Conservation (phyloP, 2,888 invertebrate species). For the Lasioglossum figueresi region DNA sequence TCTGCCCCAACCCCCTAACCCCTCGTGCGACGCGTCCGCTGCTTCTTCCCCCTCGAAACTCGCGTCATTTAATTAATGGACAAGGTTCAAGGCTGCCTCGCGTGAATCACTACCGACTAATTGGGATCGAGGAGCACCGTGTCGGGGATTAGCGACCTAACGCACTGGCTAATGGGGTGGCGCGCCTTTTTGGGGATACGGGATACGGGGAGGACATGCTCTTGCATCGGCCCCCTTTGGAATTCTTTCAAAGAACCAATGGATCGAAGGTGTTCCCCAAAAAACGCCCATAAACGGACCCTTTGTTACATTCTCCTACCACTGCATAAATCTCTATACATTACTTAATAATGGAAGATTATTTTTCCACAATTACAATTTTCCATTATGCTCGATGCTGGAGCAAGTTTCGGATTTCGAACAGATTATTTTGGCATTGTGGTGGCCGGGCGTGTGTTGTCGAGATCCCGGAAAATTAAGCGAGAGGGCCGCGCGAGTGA, state of each 20-base stretch:
- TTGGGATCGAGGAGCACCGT: slow-evolving; percentile 28
- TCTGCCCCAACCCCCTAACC: not conserved
- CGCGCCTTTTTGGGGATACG: slow-evolving; percentile 22
- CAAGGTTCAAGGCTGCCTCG: slow-evolving; percentile 49
- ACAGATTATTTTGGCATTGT: not conserved
- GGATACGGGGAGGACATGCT: not conserved
- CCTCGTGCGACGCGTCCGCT: not conserved
- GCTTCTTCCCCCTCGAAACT: not conserved
- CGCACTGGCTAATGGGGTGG: slow-evolving; percentile 25
- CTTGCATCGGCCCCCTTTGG: not conserved
- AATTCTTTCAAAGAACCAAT: not conserved
- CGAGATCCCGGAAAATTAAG: not conserved
- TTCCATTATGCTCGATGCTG: too few species aligned
- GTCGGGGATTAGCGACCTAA: slow-evolving; percentile 21
- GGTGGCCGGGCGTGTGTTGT: not conserved
- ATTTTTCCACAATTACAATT: not conserved
- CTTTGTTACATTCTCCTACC: not conserved
- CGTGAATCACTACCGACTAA: slow-evolving; percentile 48
- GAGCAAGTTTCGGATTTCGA: not conserved
- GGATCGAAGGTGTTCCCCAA: not conserved
- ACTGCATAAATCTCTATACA: not conserved
- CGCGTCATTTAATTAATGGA: slow-evolving; percentile 44
- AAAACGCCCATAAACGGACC: not conserved
- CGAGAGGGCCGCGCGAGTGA: not conserved
- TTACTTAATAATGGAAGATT: not conserved